Base-by-base conservation (phyloP, 1,140 invertebrate species). In the Musca vetustissima region DNA sequence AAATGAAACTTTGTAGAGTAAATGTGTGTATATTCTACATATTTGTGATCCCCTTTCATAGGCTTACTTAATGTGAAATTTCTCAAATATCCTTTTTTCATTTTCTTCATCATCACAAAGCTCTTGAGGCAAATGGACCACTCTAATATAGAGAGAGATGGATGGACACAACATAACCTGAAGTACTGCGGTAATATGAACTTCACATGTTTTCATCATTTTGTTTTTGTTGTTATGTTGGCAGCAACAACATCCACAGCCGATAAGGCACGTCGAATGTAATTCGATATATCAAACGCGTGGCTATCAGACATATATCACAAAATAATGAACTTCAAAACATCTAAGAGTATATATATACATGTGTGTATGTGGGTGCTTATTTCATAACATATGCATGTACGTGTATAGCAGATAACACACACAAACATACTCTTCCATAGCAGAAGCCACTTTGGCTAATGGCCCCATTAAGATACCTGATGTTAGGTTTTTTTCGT, bases 151-250 rank as follows among this genome's bases (percentile, higher is more conserved):
- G 57, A 43, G n/a, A 19, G 9, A 21, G 17, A 52, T n/a, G 15
- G 17, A 49, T 2, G 15, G 17, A n/a, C n/a, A n/a, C 48, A 49
- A 49, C 49, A 52, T 8, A n/a, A 43, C 57, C 57, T 61, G 57
- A 61, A 61, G 57, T 61, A 61, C 28, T 61, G 57, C 32, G 21
- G 57, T 61, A 61, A 61, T 61, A 43, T 36, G 57, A 61, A n/a
- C 28, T 36, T 61, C 21, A 61, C 13, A 61, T 61, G 28, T 61
- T 61, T 36, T 61, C 4, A 2, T 19, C 24, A n/a, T 59, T n/a
- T 32, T 59, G 4, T 55, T 15, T 24, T 55, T 55, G 53, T 8
- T 59, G 55, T 7, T 32, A 28, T 36, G n/a, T 61, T 61, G 13
- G 19, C 21, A 14, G 17, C 11, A n/a, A n/a, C n/a, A 49, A 36